Percentiles rank a stretch among this genome's conserved stretches.
phyloP scores from a whole-genome alignment of 2,888 invertebrate species.

The Quadroppia sp. region DNA sequence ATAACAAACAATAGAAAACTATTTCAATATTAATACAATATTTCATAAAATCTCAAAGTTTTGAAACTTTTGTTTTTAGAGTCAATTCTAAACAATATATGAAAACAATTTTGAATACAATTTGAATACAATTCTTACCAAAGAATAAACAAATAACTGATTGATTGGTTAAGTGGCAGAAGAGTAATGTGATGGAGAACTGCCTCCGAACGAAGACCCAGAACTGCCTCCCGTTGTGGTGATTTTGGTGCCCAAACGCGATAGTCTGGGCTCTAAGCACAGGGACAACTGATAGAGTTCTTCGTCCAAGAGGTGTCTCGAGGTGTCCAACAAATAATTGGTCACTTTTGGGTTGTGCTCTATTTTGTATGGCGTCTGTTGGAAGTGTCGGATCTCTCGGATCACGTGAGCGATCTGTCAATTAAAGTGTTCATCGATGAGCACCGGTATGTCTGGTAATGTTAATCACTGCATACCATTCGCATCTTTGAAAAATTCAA shows the following conservation, averaged over 20 bases:
- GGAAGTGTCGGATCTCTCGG: constrained; percentile 81
- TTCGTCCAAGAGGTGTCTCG: constrained; percentile 69
- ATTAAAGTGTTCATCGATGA: not conserved
- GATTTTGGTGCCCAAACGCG: constrained; percentile 51
- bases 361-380: constrained; percentile 86
- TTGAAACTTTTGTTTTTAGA: not conserved
- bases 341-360: constrained; percentile 75
- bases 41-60: not conserved
- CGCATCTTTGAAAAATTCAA: constrained; percentile 91
- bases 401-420: constrained; percentile 83
- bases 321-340: constrained; percentile 71
- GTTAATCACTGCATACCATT: constrained; percentile 63
- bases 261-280: constrained; percentile 74
- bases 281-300: constrained; percentile 74
- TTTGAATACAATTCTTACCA: not conserved
- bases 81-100: too few species aligned
- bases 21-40: not conserved
- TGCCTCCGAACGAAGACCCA: constrained; percentile 27
- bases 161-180: constrained; percentile 24
- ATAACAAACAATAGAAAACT: constrained; percentile 14
- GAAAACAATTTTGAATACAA: not conserved
- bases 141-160: not conserved
- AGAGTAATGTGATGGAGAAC: constrained; percentile 31
- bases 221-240: constrained; percentile 10
- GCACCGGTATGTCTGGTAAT: not conserved